Base-by-base conservation (phyloP, 2,888 invertebrate species). In the Willowsia nigromaculata region DNA sequence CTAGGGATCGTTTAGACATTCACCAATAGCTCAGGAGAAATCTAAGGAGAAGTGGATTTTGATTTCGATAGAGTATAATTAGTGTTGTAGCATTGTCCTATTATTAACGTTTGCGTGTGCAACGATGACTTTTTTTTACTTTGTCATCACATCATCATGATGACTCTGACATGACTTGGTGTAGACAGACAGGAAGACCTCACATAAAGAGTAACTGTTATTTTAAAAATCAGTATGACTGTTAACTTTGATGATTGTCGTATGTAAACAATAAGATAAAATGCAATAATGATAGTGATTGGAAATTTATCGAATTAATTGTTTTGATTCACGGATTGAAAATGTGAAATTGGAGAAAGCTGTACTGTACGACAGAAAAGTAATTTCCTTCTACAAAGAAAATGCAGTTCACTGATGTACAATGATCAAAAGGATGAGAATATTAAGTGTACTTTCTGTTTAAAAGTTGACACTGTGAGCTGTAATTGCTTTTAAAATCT, bases 281-380 rank as follows among this genome's bases (percentile, higher is more conserved):
- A 65, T 65, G 33, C 33, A 15, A 33, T 68, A 40, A 68, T 68
- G 68, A 68, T 68, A 68, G 68, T 40, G 40, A 68, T 68, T 40
- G 68, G 22, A 40, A 40, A 68, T 15, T 7, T 22, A 22, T 68
- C 68, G 40, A 68, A 40, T 68, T 68, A 68, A 40, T 68, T 68
- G 68, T 68, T 37, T 40, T 18, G 68, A 40, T 25, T 18, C n/a
- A 68, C 40, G 40, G 22, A 40, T 22, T 37, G 15, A 62, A 62
- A 62, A 62, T 62, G 62, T 62, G 62, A 68, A 68, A 68, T 40
- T 68, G 7, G 68, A 68, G 68, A 68, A 68, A 68, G 68, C 65
- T 30, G 27, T 6, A 40, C 22, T 9, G 18, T 22, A 68, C 9
- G 13, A 68, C 18, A 4, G 13, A 68, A 37, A 68, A 30, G 15